Conservation (phyloP, 2,888 invertebrate genomes). For the Biston betularia region DNA sequence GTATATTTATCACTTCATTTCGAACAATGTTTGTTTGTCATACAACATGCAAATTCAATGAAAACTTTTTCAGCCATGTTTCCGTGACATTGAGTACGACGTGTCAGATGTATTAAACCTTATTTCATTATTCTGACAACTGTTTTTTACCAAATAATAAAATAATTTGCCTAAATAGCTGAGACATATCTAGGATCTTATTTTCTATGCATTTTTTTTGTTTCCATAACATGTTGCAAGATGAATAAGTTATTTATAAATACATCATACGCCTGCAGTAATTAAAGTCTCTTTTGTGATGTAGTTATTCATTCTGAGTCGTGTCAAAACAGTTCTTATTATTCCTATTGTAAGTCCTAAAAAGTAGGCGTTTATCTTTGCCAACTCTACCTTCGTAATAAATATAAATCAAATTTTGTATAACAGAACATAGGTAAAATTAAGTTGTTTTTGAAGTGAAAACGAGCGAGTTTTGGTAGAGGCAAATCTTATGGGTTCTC, state of each 20-base stretch:
- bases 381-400: too few relatives aligned
- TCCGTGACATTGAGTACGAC: conserved; percentile 1
- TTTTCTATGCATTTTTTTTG: conserved; percentile 5
- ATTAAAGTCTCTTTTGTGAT: neutral
- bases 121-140: neutral
- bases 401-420: too few relatives aligned
- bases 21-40: neutral
- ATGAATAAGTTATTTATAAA: too few relatives aligned
- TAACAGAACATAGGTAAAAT: too few relatives aligned
- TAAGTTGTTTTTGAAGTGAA: too few relatives aligned
- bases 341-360: neutral
- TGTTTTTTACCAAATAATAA: neutral
- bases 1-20: neutral
- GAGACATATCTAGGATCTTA: neutral
- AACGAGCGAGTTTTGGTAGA: too few relatives aligned
- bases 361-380: neutral
- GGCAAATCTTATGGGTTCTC: too few relatives aligned
- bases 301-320: neutral
- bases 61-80: neutral
- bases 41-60: neutral
- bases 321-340: neutral
- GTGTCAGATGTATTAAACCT: neutral
- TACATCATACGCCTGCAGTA: too few relatives aligned
- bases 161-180: neutral
- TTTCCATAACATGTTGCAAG: neutral